phyloP scores from a whole-genome alignment of 37 sponge, comb jelly and placozoan species.

The Chondrilla cf. caribensis region DNA sequence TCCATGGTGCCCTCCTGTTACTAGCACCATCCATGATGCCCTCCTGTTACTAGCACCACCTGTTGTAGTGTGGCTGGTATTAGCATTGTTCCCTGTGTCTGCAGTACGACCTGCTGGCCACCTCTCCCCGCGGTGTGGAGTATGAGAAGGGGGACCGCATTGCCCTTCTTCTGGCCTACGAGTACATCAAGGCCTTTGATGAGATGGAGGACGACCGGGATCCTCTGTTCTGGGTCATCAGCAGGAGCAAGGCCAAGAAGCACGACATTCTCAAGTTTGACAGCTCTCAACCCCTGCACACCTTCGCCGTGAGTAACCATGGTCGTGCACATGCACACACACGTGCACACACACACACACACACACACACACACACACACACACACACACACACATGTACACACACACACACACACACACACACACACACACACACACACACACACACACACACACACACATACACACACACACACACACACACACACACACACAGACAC shows the following conservation, averaged over 20 bases:
- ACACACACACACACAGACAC: slow-evolving; percentile 5
- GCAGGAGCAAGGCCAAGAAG: slow-evolving; percentile 14
- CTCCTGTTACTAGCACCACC: too few relatives aligned
- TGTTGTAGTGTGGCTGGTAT: too few relatives aligned
- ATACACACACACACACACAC: slow-evolving; percentile 12
- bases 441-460: slow-evolving; percentile 12
- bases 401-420: background rate
- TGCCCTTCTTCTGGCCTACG: slow-evolving; percentile 8
- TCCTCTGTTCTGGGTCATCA: slow-evolving; percentile 18
- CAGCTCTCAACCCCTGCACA: background rate
- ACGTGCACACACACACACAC: background rate
- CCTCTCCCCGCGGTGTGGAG: background rate
- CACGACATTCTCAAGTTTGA: slow-evolving; percentile 12
- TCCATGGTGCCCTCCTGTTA: too few relatives aligned
- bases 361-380: slow-evolving; percentile 3
- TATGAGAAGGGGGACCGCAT: background rate
- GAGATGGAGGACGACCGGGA: background rate
- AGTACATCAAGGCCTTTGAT: slow-evolving; percentile 12
- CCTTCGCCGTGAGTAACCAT: background rate
- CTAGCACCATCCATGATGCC: too few relatives aligned
- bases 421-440: background rate
- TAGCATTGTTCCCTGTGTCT: background rate
- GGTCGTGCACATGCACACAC: background rate
- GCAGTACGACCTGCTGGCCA: slow-evolving; percentile 1
- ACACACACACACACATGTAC: background rate